phyloP scores from a whole-genome alignment of 2,888 invertebrate species.

The Morpho achilles region DNA sequence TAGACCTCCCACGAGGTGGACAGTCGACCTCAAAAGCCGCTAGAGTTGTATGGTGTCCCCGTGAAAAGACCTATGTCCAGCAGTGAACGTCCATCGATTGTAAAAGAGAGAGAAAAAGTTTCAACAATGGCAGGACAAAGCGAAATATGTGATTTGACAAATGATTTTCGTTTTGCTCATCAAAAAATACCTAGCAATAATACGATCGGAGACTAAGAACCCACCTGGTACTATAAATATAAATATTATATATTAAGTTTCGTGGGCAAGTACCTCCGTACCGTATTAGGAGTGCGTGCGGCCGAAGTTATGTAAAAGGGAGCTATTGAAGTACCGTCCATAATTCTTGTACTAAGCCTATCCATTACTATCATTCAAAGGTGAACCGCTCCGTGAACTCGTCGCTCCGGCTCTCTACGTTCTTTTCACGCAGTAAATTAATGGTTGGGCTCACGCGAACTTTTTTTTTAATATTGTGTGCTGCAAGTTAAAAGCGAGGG shows the following conservation, averaged over 20 bases:
- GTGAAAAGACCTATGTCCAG: too few species aligned
- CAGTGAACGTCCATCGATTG: too few species aligned
- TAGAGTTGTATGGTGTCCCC: too few species aligned
- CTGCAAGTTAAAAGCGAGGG: conserved; percentile 11
- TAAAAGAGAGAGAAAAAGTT: too few species aligned
- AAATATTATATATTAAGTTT: conserved; percentile 8
- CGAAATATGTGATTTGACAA: too few species aligned
- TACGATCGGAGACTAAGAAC: too few species aligned
- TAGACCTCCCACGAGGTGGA: too few species aligned
- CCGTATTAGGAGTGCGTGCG: conserved; percentile 26
- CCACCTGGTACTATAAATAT: conserved; percentile 6
- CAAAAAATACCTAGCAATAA: too few species aligned
- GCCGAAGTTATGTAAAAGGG: conserved; percentile 28
- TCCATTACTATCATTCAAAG: conserved; percentile 56
- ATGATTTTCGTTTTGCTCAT: too few species aligned
- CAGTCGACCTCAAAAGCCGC: too few species aligned
- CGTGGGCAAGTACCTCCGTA: conserved; percentile 5
- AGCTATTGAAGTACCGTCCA: conserved; percentile 35
- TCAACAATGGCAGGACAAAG: too few species aligned
- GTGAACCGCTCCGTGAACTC: conserved; percentile 44
- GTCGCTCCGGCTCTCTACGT: conserved; percentile 44
- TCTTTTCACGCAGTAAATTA: conserved; percentile 72
- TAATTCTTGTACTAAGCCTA: conserved; percentile 51
- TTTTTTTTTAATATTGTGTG: conserved; percentile 38
- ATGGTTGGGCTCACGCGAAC: conserved; percentile 62